phyloP scores from a whole-genome alignment of 2,888 invertebrate genomes.

The Diachrysia chrysitis region DNA sequence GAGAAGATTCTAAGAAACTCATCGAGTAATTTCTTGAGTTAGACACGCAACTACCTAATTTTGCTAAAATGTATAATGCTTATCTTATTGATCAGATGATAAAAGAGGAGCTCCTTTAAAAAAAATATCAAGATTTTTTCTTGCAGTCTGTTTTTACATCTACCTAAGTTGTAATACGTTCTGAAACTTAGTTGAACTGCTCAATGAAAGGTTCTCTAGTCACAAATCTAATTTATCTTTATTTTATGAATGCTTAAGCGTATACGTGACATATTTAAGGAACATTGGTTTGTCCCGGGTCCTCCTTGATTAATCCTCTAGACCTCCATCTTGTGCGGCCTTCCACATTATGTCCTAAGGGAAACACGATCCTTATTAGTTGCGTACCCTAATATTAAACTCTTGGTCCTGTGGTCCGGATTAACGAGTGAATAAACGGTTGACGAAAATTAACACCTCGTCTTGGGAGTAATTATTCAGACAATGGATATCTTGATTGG shows the following conservation, averaged over 20 bases:
- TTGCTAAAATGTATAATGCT: too few species aligned
- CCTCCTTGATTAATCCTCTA: constrained; percentile 30
- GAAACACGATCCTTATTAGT: constrained; percentile 32
- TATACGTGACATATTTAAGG: constrained; percentile 8
- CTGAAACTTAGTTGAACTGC: not conserved
- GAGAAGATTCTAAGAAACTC: constrained; percentile 12
- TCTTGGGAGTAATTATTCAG: constrained; percentile 39
- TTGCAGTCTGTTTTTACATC: too few species aligned
- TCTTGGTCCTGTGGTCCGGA: constrained; percentile 14
- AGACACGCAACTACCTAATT: too few species aligned
- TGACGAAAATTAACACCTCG: constrained; percentile 46
- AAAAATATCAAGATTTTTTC: too few species aligned
- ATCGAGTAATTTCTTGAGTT: too few species aligned
- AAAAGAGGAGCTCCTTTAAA: too few species aligned
- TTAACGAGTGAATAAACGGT: constrained; percentile 43
- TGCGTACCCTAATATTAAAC: constrained; percentile 15
- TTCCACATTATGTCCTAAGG: constrained; percentile 22
- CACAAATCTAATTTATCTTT: constrained; percentile 5
- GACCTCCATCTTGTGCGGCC: constrained; percentile 2
- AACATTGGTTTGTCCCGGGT: not conserved
- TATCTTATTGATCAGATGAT: too few species aligned
- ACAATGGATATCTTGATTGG: constrained; percentile 36
- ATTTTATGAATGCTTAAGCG: not conserved
- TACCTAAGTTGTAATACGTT: not conserved
- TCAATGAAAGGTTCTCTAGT: not conserved